These are phyloP conservation scores for Lithosia quadra DNA, from an alignment of 2,888 invertebrate species.

Conservation along the genomic window DNA sequence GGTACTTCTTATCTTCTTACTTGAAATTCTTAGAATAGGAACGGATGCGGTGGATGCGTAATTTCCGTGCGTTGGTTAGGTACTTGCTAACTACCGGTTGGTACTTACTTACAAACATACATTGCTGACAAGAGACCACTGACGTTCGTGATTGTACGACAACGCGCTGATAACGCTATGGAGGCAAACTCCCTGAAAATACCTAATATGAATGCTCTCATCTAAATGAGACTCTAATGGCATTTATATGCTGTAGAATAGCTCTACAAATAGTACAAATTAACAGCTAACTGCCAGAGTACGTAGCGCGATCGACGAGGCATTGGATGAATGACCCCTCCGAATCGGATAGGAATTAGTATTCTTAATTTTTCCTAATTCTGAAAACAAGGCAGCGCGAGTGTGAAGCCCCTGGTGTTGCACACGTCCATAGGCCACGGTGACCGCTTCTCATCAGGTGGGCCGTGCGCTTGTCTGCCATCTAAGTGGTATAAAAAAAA, in stretches of 20 bases:
- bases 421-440: too few species aligned
- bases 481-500: too few species aligned
- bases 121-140: too few species aligned
- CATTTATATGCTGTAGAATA: neutral
- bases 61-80: constrained; percentile 29
- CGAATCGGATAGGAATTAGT: neutral
- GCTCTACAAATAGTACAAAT: neutral
- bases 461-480: too few species aligned
- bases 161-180: neutral
- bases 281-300: neutral
- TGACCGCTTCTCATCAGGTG: too few species aligned
- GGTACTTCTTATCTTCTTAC: constrained; percentile 35
- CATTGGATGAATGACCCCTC: neutral
- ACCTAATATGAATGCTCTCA: neutral
- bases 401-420: too few species aligned
- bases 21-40: constrained; percentile 30
- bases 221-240: neutral
- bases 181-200: neutral
- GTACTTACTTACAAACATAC: too few species aligned
- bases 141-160: too few species aligned
- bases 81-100: constrained; percentile 16
- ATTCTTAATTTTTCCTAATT: neutral
- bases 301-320: too few species aligned
- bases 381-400: too few species aligned
- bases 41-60: constrained; percentile 29